Percentiles rank a stretch among this genome's conserved stretches.
phyloP scores from a whole-genome alignment of 2,113 vertebrate genomes.

The Lanius ludovicianus region DNA sequence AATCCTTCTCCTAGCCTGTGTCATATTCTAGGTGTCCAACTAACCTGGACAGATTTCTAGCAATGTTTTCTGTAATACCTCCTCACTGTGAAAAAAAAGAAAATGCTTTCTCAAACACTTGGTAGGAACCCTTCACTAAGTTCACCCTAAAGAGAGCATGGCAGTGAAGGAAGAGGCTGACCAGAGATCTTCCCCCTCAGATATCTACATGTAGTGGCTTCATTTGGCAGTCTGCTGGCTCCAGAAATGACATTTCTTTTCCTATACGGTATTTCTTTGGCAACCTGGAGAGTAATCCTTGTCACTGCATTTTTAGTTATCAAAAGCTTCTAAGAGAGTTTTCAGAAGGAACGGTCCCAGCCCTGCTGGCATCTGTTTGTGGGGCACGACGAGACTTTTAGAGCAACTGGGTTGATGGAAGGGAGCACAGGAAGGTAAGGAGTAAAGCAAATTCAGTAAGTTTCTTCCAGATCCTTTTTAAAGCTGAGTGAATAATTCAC shows the following conservation, averaged over 20 bases:
- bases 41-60: background rate
- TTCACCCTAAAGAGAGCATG: background rate
- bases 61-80: background rate
- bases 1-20: background rate
- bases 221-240: background rate
- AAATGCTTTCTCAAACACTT: background rate
- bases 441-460: background rate
- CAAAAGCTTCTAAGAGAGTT: background rate
- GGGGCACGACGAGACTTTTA: background rate
- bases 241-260: background rate
- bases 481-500: background rate
- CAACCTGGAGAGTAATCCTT: background rate
- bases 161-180: background rate
- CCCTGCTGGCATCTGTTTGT: background rate
- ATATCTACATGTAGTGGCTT: rapidly evolving
- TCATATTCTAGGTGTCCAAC: background rate
- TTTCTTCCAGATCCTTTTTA: background rate
- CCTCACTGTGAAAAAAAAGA: background rate
- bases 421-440: background rate
- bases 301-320: background rate
- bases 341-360: background rate
- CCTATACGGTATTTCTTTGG: background rate
- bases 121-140: background rate
- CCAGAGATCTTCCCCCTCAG: background rate
- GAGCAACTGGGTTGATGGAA: background rate